Base-by-base conservation (phyloP, 1,140 invertebrate genomes). In the Sarcophaga peregrina region DNA sequence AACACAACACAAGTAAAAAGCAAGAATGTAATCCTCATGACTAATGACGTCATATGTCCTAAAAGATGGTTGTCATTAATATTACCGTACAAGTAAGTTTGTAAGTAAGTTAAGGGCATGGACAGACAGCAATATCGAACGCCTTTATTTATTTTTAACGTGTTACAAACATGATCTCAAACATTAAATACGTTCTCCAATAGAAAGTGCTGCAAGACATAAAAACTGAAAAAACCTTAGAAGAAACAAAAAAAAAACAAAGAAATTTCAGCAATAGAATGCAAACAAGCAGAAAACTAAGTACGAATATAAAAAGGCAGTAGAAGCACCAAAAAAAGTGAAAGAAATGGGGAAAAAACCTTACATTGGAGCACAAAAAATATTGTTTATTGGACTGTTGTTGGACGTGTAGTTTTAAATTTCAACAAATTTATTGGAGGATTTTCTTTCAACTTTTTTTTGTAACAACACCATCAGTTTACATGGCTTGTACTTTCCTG, bases 391-490 rank as follows among this genome's bases (percentile, higher is more conserved):
- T 68, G n/a, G 62, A 68, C 62, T 68, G 62, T n/a, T 68, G 62
- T n/a, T 68, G 62, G 62, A 68, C 62, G 62, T 17, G 62, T 68
- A 20, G 62, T 68, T 68, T 68, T 68, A 68, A 68, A 68, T 68
- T 68, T 68, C 62, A 68, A 68, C 62, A 68, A 68, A 68, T 68
- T 68, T 68, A 68, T 68, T 68, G 25, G 62, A 68, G 62, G 62
- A 68, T 68, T 9, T 68, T 68, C 17, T 58, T 37, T 37, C n/a
- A 15, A 68, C 3, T 68, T 8, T 20, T 68, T 68, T 68, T n/a
- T 20, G 20, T 68, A 68, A 17, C 25, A 37, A 37, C 25, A 37
- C 25, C 25, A 37, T 37, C 4, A 37, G 25, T 37, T 37, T 37
- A 37, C 25, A 2, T 37, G 25, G 25, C 25, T 37, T 37, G 25